Base-by-base conservation (phyloP, 1,140 invertebrate species). In the Caenorhabditis briggsae region DNA sequence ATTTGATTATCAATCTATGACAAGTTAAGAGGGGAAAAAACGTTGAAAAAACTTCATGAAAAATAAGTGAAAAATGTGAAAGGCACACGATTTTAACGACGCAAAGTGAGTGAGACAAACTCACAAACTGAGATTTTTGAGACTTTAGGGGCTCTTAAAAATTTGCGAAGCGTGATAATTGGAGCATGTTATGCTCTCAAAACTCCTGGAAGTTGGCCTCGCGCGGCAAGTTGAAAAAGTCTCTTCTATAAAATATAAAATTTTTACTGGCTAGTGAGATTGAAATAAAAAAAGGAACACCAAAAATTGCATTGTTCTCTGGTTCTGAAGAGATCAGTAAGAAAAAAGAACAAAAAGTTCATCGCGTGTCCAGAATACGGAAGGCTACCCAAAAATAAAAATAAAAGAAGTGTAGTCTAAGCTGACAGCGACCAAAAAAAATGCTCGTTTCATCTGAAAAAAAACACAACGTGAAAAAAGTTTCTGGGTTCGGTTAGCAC, bases 141-240 rank as follows among this genome's bases (percentile, higher is more conserved):
- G 46, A 20, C 46, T 50, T 78, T 78, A 78, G 70, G 7, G 46
- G 46, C 46, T 78, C 46, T 78, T 50, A 50, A 78, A 78, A 78
- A 78, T 78, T 78, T 78, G 46, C 70, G 70, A 78, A 78, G 70
- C 70, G 70, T 78, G 70, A 78, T 78, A 78, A 78, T 78, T 78
- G 70, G 46, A 78, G 70, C 70, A 78, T 78, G 70, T 78, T 78
- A 78, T 78, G 43, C 70, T 23, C 43, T n/a, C 46, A 50, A 70
- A 78, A 78, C 25, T 50, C 70, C 46, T 78, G 46, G 70, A 50
- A 78, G 70, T 78, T 78, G 46, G 33, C 33, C 33, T 33, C 33
- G 1, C n/a, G 43, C 64, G 64, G 14, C 64, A 41, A 58, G 55
- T 58, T 58, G 55, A 61, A 61, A 50, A 61, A 61, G 58, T 61